Base-by-base conservation (phyloP, 2,888 invertebrate species). In the Smittia sp. region DNA sequence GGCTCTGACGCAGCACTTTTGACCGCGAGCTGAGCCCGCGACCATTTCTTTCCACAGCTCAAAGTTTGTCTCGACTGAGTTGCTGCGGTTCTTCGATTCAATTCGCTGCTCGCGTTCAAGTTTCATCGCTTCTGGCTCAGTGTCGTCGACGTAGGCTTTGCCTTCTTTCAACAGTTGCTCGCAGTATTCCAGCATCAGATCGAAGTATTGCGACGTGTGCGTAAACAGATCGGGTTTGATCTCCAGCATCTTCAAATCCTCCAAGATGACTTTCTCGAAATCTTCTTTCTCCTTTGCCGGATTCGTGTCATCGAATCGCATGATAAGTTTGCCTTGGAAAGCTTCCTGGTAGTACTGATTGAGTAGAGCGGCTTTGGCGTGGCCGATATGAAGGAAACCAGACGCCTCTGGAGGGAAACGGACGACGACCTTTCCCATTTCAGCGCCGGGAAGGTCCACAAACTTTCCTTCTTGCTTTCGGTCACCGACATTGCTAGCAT, bases 331-430 rank as follows among this genome's bases (percentile, higher is more conserved):
- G 0, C 99, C 99, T 79, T 98, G 85, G 82, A 97, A 99, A 0
- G 89, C 86, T 78, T 90, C 87, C 76, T 96, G 95, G 79, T 99
- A 99, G 83, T 98, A 94, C 81, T 98, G 98, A 84, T 99, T 99
- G 13, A 99, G 85, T 0, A 99, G 86, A 18, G 98, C 99, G 6
- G 99, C 99, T 82, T 99, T 99, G 0, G 99, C 99, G 83, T 99
- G 99, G 0, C 99, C 99, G 80, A 99, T 96, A 80, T 99, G 99
- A 22, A 99, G 85, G 96, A 81, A 95, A 86, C 97, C 99, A 77
- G 98, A 98, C 39, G 99, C 99, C 85, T 99, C 99, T 46, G 99
- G 99, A n/a, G 99, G 99, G 81, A 99, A 99, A 75, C 99, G 86
- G 0, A 99, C 98, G 27, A 99, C 88, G 72, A 99, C 98, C 84